A percentile compares a stretch with the other conserved stretches of the same genome.
These are phyloP conservation scores for Pelobates cultripes DNA, from an alignment of 2,797 vertebrate species.

Conservation along the genomic window DNA sequence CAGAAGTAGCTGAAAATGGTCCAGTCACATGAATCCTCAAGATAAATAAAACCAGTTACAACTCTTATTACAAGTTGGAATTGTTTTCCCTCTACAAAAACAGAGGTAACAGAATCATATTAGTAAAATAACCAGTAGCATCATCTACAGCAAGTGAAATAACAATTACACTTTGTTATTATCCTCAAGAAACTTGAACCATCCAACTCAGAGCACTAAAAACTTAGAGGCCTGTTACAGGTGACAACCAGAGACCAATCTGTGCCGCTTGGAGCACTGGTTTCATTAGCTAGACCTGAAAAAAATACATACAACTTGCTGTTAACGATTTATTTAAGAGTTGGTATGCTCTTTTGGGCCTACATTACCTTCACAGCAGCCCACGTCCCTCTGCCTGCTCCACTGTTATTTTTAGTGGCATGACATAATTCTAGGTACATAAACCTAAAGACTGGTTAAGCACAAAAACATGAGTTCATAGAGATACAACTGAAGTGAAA, in stretches of 20 bases:
- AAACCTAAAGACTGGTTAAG: constrained; percentile 53
- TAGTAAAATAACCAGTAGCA: too few species aligned
- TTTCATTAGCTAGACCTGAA: constrained; percentile 33
- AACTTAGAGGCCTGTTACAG: constrained; percentile 8
- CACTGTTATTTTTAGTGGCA: constrained; percentile 45
- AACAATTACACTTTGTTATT: too few species aligned
- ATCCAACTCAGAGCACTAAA: neutral
- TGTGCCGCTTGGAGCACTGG: neutral
- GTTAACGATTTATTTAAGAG: constrained; percentile 25
- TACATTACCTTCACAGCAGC: constrained; percentile 48
- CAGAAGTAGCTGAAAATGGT: too few species aligned
- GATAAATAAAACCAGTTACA: too few species aligned
- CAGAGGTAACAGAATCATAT: too few species aligned
- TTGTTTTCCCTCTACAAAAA: too few species aligned
- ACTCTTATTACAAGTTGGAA: too few species aligned
- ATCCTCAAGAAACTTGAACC: neutral
- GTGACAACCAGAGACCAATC: constrained; percentile 9
- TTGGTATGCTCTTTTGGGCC: constrained; percentile 35
- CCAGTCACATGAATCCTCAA: too few species aligned
- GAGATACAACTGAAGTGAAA: constrained; percentile 24
- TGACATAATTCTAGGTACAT: constrained; percentile 48
- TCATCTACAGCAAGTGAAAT: too few species aligned
- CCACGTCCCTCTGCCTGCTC: constrained; percentile 49
- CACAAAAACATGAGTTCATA: constrained; percentile 44
- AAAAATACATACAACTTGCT: constrained; percentile 26